A percentile compares a stretch with the other conserved stretches of the same genome.
Evolutionary conservation across 1,140 invertebrate genomes (phyloP).

Genomic region (Drosophila grimshawi): DNA sequence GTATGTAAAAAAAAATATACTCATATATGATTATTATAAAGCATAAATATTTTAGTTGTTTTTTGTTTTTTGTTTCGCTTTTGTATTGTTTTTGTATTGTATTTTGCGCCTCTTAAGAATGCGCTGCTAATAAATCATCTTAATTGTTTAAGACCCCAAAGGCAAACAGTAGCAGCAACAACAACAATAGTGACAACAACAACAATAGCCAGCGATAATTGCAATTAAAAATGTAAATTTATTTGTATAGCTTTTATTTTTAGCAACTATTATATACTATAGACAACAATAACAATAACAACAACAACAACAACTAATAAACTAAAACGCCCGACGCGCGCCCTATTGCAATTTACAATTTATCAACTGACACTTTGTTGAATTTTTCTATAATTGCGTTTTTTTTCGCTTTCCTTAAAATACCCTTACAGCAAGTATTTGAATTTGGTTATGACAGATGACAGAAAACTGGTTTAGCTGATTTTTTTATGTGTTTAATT

Average conservation of each 20-base stretch:
- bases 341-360: slow-evolving; percentile 74
- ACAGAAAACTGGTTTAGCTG: too few species aligned
- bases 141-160: slow-evolving; percentile 76
- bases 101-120: slow-evolving; percentile 73
- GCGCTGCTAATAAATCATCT: slow-evolving; percentile 76
- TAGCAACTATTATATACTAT: slow-evolving; percentile 50
- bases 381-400: slow-evolving; percentile 67
- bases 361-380: slow-evolving; percentile 65
- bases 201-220: slow-evolving; percentile 74
- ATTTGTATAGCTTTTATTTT: slow-evolving; percentile 77
- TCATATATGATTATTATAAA: slow-evolving; percentile 40
- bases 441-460: too few species aligned
- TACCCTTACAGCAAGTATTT: slow-evolving; percentile 3
- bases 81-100: slow-evolving; percentile 24
- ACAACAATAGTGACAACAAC: slow-evolving; percentile 38
- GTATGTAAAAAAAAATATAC: slow-evolving; percentile 36
- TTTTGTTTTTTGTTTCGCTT: slow-evolving; percentile 54
- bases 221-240: slow-evolving; percentile 82
- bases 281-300: slow-evolving; percentile 23
- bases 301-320: slow-evolving; percentile 16
- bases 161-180: slow-evolving; percentile 68
- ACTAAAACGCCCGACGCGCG: slow-evolving; percentile 66
- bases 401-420: slow-evolving; percentile 36
- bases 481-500: neutral
- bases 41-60: slow-evolving; percentile 64